A percentile compares a stretch with the other conserved stretches of the same genome.
phyloP scores from a whole-genome alignment of 2,797 vertebrate species.

The Periparus ater region DNA sequence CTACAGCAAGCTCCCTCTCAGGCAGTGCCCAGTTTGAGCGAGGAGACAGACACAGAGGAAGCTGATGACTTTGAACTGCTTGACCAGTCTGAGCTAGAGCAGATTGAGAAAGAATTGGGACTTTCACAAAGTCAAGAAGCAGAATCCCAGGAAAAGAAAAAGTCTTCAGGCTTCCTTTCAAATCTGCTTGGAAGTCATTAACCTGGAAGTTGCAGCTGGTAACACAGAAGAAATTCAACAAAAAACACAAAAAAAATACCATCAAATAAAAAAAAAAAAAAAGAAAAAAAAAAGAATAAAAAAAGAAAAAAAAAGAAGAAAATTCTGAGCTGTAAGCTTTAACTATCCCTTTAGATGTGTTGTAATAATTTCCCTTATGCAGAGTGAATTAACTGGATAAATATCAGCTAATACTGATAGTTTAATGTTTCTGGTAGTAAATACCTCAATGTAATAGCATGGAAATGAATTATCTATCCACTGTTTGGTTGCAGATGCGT shows the following conservation, averaged over 20 bases:
- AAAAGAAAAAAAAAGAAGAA: neutral
- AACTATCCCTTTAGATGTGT: constrained; percentile 76
- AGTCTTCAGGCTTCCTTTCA: constrained; percentile 89
- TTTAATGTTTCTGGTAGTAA: constrained; percentile 74
- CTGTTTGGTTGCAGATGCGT: constrained; percentile 59
- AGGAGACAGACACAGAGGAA: constrained; percentile 92
- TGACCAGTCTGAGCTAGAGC: constrained; percentile 97
- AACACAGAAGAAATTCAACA: constrained; percentile 61
- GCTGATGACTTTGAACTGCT: constrained; percentile 97
- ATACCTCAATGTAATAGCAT: constrained; percentile 77
- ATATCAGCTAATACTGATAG: constrained; percentile 70
- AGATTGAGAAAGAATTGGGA: constrained; percentile 89
- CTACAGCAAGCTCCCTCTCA: constrained; percentile 48
- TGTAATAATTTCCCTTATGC: constrained; percentile 68
- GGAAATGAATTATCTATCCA: constrained; percentile 75
- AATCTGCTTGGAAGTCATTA: constrained; percentile 91
- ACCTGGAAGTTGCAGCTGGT: constrained; percentile 55
- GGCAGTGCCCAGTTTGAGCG: constrained; percentile 73
- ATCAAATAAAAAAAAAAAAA: constrained; percentile 58
- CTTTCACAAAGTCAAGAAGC: constrained; percentile 75
- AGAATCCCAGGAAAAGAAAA: constrained; percentile 71
- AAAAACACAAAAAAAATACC: constrained; percentile 38
- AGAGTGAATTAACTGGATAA: constrained; percentile 74
- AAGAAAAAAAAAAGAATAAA: constrained; percentile 53
- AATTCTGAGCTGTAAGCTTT: constrained; percentile 78